A percentile compares a stretch with the other conserved stretches of the same genome.
Evolutionary conservation across 2,113 vertebrate species (phyloP).

Genomic region (Saimiri boliviensis): DNA sequence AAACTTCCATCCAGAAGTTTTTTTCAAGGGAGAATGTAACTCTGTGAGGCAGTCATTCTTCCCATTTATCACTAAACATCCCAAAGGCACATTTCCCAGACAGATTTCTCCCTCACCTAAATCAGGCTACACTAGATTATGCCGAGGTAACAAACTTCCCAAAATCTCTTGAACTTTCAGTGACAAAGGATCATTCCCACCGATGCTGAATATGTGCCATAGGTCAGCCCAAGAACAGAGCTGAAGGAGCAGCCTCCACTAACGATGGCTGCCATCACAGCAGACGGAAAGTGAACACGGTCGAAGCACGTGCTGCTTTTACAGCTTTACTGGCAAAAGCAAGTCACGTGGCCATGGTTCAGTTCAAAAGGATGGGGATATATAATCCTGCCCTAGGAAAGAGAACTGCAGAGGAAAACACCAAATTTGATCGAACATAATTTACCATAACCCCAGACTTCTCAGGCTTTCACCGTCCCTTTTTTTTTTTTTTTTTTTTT

Average conservation of each 20-base stretch:
- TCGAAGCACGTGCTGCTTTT: background rate
- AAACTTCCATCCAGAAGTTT: background rate
- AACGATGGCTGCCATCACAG: fast-evolving
- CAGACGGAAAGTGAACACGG: background rate
- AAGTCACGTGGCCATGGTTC: background rate
- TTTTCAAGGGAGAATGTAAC: background rate
- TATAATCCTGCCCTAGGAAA: background rate
- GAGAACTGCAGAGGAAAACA: background rate
- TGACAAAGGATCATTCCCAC: too few species aligned
- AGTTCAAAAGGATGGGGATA: background rate
- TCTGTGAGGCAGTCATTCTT: background rate
- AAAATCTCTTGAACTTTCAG: background rate
- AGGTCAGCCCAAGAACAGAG: background rate
- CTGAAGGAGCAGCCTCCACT: background rate
- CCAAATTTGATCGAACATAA: background rate
- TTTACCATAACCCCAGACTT: background rate
- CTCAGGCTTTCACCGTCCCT: background rate
- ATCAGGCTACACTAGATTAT: background rate
- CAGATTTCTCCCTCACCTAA: background rate
- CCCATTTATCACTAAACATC: background rate
- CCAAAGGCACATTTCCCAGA: background rate
- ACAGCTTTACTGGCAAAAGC: background rate
- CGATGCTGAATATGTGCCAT: background rate
- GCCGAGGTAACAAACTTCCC: background rate
- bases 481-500: too few species aligned